Evolutionary conservation across 2,888 invertebrate genomes (phyloP).

Genomic region (Eucera pruinosa): DNA sequence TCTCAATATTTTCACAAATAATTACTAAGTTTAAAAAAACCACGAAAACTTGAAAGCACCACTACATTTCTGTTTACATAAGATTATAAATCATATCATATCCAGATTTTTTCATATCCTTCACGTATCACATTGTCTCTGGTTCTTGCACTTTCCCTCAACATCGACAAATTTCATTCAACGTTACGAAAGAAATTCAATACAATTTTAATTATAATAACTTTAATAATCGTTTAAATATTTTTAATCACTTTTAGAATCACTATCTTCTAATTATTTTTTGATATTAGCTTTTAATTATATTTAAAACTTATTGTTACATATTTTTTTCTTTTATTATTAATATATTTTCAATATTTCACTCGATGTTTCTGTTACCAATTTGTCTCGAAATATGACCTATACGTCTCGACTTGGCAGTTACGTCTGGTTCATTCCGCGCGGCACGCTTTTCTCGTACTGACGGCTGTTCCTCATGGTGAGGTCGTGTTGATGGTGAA

Average conservation of each 20-base stretch:
- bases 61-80: no score
- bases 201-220: background rate
- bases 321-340: no score
- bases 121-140: no score
- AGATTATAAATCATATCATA: background rate
- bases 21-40: no score
- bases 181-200: background rate
- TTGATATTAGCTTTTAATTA: no score
- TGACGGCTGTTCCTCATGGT: constrained; percentile 35
- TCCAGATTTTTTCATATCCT: background rate
- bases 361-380: background rate
- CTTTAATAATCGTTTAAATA: no score
- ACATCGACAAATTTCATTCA: no score
- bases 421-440: constrained; percentile 29
- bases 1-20: background rate
- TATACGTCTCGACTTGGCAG: background rate
- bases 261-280: no score
- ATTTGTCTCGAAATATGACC: background rate
- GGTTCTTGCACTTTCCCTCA: no score
- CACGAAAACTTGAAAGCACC: background rate
- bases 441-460: constrained; percentile 40
- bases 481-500: constrained; percentile 18
- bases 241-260: no score
- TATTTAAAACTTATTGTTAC: no score
- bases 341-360: background rate